Conservation (phyloP, 2,113 vertebrate species). For the Symphodus melops region DNA sequence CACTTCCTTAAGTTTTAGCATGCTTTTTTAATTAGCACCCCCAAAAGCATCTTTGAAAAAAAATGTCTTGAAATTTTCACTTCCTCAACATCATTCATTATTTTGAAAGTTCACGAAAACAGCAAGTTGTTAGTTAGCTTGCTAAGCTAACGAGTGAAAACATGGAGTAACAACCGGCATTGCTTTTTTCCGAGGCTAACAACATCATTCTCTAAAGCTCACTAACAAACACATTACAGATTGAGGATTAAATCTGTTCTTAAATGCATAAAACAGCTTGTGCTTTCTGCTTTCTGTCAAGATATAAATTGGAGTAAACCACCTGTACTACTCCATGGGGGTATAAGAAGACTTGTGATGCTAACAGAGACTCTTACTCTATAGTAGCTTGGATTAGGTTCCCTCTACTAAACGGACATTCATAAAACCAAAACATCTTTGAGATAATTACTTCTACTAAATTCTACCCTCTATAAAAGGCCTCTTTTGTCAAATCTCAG, state of each 20-base stretch:
- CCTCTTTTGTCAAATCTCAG: not conserved
- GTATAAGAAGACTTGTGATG: too few relatives aligned
- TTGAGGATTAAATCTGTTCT: too few relatives aligned
- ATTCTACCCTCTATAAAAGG: slow-evolving; percentile 15
- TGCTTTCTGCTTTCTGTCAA: not conserved
- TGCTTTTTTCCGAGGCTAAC: not conserved
- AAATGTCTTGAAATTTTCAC: too few relatives aligned
- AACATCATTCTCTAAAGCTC: not conserved
- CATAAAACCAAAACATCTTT: not conserved
- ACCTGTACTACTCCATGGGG: too few relatives aligned
- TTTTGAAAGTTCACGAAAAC: not conserved
- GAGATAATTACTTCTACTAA: not conserved
- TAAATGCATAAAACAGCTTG: not conserved
- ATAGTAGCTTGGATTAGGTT: too few relatives aligned
- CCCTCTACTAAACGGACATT: not conserved
- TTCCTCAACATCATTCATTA: too few relatives aligned
- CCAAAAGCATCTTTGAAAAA: too few relatives aligned
- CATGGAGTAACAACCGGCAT: not conserved
- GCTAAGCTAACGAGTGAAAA: not conserved
- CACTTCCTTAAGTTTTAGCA: not conserved
- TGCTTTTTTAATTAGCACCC: not conserved
- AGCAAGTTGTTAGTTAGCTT: not conserved
- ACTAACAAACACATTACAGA: not conserved
- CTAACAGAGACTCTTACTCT: too few relatives aligned
- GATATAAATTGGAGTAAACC: not conserved